Percentiles rank a stretch among this genome's conserved stretches.
These are phyloP conservation scores for Anoplius nigerrimus DNA, from an alignment of 2,888 invertebrate genomes.

Conservation along the genomic window DNA sequence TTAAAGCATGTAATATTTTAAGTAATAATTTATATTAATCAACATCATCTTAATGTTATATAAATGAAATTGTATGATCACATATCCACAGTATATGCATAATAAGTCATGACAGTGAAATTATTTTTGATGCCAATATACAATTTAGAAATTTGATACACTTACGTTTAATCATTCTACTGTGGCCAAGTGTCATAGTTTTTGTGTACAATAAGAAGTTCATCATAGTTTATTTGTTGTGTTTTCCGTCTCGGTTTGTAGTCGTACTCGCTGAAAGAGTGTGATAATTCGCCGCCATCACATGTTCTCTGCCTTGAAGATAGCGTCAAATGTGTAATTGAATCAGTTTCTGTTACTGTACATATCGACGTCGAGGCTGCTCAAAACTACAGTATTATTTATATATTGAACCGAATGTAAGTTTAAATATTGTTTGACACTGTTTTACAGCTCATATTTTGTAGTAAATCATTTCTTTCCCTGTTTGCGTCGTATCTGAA, in stretches of 20 bases:
- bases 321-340: background rate
- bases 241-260: slow-evolving; percentile 34
- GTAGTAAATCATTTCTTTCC: too few relatives aligned
- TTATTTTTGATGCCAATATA: slow-evolving; percentile 20
- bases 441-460: too few relatives aligned
- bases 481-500: too few relatives aligned
- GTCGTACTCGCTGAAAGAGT: slow-evolving; percentile 51
- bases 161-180: slow-evolving; percentile 61
- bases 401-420: too few relatives aligned
- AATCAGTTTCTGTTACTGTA: too few relatives aligned
- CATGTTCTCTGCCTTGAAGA: slow-evolving; percentile 32
- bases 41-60: slow-evolving; percentile 23
- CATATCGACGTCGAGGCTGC: too few relatives aligned
- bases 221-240: slow-evolving; percentile 53
- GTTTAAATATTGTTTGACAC: too few relatives aligned
- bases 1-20: slow-evolving; percentile 5
- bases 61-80: slow-evolving; percentile 31
- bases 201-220: slow-evolving; percentile 65
- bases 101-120: slow-evolving; percentile 17
- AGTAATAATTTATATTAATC: background rate
- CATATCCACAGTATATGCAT: slow-evolving; percentile 22
- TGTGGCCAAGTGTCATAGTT: slow-evolving; percentile 56
- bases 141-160: slow-evolving; percentile 20
- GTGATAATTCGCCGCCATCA: slow-evolving; percentile 58
- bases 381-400: too few relatives aligned